Conservation (phyloP, 2,113 vertebrate genomes). For the Mola mola region DNA sequence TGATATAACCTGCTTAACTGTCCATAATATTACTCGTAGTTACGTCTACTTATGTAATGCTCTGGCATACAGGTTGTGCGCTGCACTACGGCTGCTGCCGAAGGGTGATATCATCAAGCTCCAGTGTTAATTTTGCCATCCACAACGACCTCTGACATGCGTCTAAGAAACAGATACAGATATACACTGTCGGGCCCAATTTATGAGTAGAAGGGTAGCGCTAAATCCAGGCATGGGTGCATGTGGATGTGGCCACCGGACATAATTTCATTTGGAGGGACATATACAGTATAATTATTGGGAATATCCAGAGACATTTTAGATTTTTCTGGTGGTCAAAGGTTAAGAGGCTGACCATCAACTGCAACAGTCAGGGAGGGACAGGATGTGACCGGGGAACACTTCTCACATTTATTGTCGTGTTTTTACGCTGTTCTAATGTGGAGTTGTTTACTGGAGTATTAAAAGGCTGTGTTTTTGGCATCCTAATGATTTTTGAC, state of each 20-base stretch:
- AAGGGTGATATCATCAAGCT: neutral
- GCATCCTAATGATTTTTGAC: too few species aligned
- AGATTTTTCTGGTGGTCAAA: too few species aligned
- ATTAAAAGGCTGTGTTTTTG: too few species aligned
- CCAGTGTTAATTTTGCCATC: constrained; percentile 1
- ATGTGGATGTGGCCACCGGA: neutral
- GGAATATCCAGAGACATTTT: neutral
- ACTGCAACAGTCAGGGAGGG: too few species aligned
- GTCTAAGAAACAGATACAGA: constrained; percentile 4
- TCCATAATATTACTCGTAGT: neutral
- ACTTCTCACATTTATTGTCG: too few species aligned
- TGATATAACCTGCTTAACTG: neutral
- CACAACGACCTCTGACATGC: neutral
- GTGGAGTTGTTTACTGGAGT: too few species aligned
- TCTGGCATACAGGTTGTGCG: constrained; percentile 1
- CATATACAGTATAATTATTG: neutral
- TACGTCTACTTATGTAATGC: constrained; percentile 10
- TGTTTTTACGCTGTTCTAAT: too few species aligned
- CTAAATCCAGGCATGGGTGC: neutral
- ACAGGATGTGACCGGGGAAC: too few species aligned
- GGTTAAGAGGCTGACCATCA: too few species aligned
- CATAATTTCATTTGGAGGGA: neutral
- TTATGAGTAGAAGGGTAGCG: neutral
- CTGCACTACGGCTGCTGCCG: neutral
- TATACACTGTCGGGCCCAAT: neutral